Evolutionary conservation across 2,888 invertebrate species (phyloP), one percentile per base, ranked within the genome.

Genomic region (Drosophila diplacantha): DNA sequence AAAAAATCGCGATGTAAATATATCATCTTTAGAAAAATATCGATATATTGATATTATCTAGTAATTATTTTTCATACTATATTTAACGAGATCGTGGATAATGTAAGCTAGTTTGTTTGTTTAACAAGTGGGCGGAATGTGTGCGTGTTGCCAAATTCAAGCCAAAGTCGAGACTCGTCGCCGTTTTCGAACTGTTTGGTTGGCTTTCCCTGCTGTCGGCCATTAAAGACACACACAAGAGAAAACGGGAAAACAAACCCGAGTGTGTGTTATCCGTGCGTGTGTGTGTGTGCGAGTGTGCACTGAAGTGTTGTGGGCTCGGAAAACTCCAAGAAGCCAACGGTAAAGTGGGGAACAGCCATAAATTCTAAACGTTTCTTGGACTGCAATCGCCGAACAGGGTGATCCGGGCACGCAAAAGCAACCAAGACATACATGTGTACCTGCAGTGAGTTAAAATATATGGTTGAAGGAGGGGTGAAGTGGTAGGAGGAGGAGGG

Each of bases 361-460:
- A 56, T 38, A 43, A 56, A 41, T 50, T 41, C 39, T 18, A 31
- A 59, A 18, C 49, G 34, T 41, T 31, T 43, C 57, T 37, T 31
- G 16, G 22, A 46, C 41, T 56, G 26, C 58, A 53, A 55, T 52
- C 62, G 55, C 49, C 46, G 63, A 70, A 77, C 72, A 82, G 77
- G 77, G 81, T 76, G 80, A 56, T 54, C 58, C 60, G 52, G 55
- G 55, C 60, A 71, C 61, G 66, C 56, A 63, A 37, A 58, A 11
- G 16, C 24, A 43, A 11, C 34, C 58, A 57, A 34, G 73, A 62
- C 75, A 68, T 46, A 61, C 58, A 60, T 51, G 68, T 58, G 66
- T 67, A 75, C 65, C 73, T 77, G 81, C 78, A 69, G 82, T 81
- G 73, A 77, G 77, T 77, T 67, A 39, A 57, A 66, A 62, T 66